These are phyloP conservation scores for Tympanoctomys barrerae DNA, from an alignment of 2,797 vertebrate genomes.

Conservation along the genomic window DNA sequence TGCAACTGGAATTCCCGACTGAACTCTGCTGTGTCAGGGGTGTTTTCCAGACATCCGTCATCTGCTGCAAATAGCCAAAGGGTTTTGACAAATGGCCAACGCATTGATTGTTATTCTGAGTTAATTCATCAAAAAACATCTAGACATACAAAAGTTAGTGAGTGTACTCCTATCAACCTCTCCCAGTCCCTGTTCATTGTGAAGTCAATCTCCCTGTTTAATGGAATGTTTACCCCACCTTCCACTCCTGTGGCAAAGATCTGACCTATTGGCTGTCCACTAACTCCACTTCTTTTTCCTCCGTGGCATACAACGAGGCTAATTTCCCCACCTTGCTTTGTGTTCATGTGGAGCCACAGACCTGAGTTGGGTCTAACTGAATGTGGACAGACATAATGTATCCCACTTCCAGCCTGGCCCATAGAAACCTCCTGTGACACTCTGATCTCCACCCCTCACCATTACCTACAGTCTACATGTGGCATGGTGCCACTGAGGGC, in stretches of 20 bases:
- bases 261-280: neutral
- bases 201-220: neutral
- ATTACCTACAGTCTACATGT: neutral
- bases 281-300: constrained; percentile 56
- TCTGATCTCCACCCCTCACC: neutral
- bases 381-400: neutral
- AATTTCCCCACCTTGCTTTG: constrained; percentile 35
- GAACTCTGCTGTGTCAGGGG: constrained; percentile 97
- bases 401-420: neutral
- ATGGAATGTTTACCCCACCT: constrained; percentile 23
- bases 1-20: constrained; percentile 97
- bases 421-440: neutral
- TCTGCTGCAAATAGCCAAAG: constrained; percentile 88
- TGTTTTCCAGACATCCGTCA: constrained; percentile 97
- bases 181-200: neutral
- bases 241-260: neutral
- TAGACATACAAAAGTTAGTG: constrained; percentile 29
- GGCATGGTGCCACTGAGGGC: neutral
- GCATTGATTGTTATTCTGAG: constrained; percentile 27
- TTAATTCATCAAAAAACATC: constrained; percentile 62
- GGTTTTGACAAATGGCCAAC: constrained; percentile 63
- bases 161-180: constrained; percentile 7
- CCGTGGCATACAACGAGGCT: neutral
- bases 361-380: neutral
- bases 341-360: neutral